Conservation (phyloP, 2,888 invertebrate genomes). For the Eilema griseolum region DNA sequence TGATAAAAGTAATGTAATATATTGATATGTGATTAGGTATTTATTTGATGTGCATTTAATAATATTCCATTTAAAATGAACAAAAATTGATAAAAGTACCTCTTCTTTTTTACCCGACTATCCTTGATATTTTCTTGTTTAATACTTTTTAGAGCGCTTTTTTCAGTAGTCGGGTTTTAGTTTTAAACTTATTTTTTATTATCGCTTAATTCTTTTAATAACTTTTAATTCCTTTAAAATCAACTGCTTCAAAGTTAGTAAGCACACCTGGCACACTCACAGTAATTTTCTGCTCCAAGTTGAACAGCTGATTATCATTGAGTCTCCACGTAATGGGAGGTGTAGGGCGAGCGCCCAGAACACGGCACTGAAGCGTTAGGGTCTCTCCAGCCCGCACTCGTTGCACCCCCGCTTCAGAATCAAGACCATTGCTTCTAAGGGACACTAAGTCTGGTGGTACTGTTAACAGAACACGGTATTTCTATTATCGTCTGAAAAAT, state of each 20-base stretch:
- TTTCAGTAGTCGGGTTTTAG: no score
- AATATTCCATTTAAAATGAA: no score
- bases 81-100: no score
- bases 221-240: no score
- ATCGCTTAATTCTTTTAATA: no score
- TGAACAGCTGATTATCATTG: slow-evolving; percentile 63
- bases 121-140: no score
- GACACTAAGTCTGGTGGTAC: slow-evolving; percentile 78
- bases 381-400: slow-evolving; percentile 67
- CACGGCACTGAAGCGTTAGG: slow-evolving; percentile 73
- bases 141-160: no score
- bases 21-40: no score
- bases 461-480: slow-evolving; percentile 35
- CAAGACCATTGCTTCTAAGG: slow-evolving; percentile 59
- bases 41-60: no score
- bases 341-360: slow-evolving; percentile 76
- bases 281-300: slow-evolving; percentile 72
- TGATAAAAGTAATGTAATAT: no score
- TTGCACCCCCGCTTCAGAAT: slow-evolving; percentile 48
- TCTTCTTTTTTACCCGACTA: no score
- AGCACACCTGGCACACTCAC: slow-evolving; percentile 53
- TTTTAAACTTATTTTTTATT: no score
- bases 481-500: neutral
- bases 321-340: slow-evolving; percentile 73
- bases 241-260: neutral